phyloP scores from a whole-genome alignment of 2,888 invertebrate genomes.

The Harpalus rubripes region DNA sequence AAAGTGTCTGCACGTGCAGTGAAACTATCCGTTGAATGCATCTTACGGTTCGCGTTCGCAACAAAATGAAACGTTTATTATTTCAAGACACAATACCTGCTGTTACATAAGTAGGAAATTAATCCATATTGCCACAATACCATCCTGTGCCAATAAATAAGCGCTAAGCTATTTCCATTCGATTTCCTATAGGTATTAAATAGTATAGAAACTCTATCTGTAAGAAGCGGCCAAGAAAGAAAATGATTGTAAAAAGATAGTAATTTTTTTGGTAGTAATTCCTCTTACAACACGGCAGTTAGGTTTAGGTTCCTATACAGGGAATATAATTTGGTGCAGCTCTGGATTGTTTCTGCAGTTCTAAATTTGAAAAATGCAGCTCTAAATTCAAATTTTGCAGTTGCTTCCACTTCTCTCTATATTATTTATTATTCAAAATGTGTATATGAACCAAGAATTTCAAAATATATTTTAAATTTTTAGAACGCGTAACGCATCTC shows the following conservation, averaged over 20 bases:
- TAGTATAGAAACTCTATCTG: background rate
- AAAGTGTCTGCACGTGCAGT: constrained; percentile 19
- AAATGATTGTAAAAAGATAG: background rate
- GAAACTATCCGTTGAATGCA: constrained; percentile 38
- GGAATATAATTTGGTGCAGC: too few relatives aligned
- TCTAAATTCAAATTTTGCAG: too few relatives aligned
- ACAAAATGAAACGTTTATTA: constrained; percentile 25
- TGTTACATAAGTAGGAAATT: constrained; percentile 24
- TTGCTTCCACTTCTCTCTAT: too few relatives aligned
- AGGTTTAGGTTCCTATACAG: too few relatives aligned
- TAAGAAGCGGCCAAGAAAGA: background rate
- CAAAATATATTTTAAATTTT: too few relatives aligned
- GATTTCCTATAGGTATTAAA: constrained; percentile 22
- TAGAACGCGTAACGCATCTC: too few relatives aligned
- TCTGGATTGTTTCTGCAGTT: too few relatives aligned
- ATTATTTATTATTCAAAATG: too few relatives aligned
- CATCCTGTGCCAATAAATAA: constrained; percentile 16
- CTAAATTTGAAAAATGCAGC: too few relatives aligned
- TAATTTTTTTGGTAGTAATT: background rate
- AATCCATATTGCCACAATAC: constrained; percentile 43
- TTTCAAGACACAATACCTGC: constrained; percentile 38
- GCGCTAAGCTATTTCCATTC: background rate
- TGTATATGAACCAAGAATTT: too few relatives aligned
- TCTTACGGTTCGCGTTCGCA: background rate
- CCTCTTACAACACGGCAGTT: too few relatives aligned